A percentile compares a stretch with the other conserved stretches of the same genome.
Evolutionary conservation across 1,140 invertebrate species (phyloP).

Genomic region (Microplitis mediator): DNA sequence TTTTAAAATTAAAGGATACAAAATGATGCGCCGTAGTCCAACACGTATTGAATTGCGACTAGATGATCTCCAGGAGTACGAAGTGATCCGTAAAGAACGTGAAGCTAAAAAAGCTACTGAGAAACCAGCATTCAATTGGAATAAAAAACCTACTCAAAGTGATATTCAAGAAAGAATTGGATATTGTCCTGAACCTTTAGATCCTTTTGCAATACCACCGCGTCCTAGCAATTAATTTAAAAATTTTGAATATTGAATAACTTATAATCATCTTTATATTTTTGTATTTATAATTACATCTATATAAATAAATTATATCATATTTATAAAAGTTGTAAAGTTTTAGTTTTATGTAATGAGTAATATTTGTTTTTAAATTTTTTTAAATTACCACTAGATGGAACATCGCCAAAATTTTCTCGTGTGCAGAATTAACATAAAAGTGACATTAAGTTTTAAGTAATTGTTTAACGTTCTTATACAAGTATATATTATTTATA

Average conservation of each 20-base stretch:
- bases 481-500: too few relatives aligned
- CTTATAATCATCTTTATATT: too few relatives aligned
- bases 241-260: neutral
- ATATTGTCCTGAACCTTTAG: conserved; percentile 58
- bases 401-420: too few relatives aligned
- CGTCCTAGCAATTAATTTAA: conserved; percentile 46
- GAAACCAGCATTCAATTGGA: conserved; percentile 59
- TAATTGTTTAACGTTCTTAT: too few relatives aligned
- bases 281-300: too few relatives aligned
- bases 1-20: conserved; percentile 15
- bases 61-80: conserved; percentile 78
- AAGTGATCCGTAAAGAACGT: conserved; percentile 64
- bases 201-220: conserved; percentile 41
- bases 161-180: conserved; percentile 75
- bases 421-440: too few relatives aligned
- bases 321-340: too few relatives aligned
- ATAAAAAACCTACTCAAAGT: conserved; percentile 61
- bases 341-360: too few relatives aligned
- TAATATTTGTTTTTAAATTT: too few relatives aligned
- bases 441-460: too few relatives aligned
- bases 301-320: too few relatives aligned
- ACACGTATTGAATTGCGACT: conserved; percentile 78
- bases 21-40: conserved; percentile 77
- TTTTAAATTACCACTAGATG: too few relatives aligned
- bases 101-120: conserved; percentile 64